Base-by-base conservation (phyloP, 2,888 invertebrate species). In the Lathronympha strigana region DNA sequence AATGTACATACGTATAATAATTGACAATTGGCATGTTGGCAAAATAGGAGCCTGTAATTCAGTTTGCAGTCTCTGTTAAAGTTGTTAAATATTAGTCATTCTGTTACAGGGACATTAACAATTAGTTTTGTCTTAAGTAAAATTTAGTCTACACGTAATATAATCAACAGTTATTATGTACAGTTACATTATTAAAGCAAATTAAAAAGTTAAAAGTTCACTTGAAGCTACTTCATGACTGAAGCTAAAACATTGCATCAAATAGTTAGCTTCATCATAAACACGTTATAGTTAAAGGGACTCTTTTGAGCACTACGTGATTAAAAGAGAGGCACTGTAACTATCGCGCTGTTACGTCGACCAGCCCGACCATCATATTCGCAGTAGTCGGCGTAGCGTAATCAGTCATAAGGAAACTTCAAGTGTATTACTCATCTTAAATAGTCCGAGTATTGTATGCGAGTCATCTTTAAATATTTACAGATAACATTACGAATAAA, bases 1-100 rank as follows among this genome's bases (percentile, higher is more conserved):
- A 51, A 21, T 17, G 45, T 45, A n/a, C 19, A 11, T 1, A 8
- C 17, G 23, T 13, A 13, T 31, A 31, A 13, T 31, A 51, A 19
- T 19, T 31, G 13, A 31, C 50, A 28, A 50, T 15, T 50, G 17
- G 15, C 50, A 19, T 31, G 31, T 53, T 53, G 3, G 21, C 13
- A 21, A 21, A 53, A n/a, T 5, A 13, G 0, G n/a, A 19, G 6
- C 13, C 33, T 36, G n/a, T 33, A 50, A n/a, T 38, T 57, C 40
- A 57, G 49, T 49, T 55, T 23, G 1, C 5, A 8, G 55, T 63
- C 38, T 33, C 33, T 17, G 50, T 60, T 49, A 66, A 60, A 40
- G 25, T 54, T 62, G 57, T 63, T 55, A 55, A 55, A 57, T 28
- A 64, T 66, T 61, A 66, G 61, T 66, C 60, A 49, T 33, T 50